These are phyloP conservation scores for Anadara kagoshimensis DNA, from an alignment of 1,140 invertebrate species.

Conservation along the genomic window DNA sequence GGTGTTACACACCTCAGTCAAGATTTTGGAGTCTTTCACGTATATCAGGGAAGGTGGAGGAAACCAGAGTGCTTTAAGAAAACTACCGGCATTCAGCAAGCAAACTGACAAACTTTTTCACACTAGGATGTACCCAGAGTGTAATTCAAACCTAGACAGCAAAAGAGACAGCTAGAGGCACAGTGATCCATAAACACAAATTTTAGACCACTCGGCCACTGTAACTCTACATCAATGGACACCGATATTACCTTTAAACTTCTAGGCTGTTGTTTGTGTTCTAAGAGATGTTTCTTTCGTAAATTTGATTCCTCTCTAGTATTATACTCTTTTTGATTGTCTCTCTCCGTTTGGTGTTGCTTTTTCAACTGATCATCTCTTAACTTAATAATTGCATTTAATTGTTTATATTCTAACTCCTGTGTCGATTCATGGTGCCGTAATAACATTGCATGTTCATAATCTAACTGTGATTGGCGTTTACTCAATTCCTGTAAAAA, in stretches of 20 bases:
- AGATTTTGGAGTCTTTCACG: too few relatives aligned
- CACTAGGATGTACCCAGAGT: too few relatives aligned
- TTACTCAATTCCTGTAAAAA: conserved; percentile 90
- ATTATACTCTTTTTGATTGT: conserved; percentile 98
- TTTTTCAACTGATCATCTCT: conserved; percentile 88
- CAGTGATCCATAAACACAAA: too few relatives aligned
- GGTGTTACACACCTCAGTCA: too few relatives aligned
- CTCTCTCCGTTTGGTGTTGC: conserved; percentile 96
- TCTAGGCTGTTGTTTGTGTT: conserved; percentile 98
- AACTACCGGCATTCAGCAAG: too few relatives aligned
- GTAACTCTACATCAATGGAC: too few relatives aligned
- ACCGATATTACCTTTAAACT: conserved; percentile 94
- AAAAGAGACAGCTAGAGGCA: too few relatives aligned
- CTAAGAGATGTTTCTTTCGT: conserved; percentile 96
- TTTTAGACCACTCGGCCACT: too few relatives aligned
- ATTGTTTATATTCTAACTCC: conserved; percentile 90
- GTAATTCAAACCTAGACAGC: too few relatives aligned
- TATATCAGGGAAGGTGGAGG: too few relatives aligned
- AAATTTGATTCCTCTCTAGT: conserved; percentile 93
- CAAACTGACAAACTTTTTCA: too few relatives aligned
- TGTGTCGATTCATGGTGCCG: conserved; percentile 97
- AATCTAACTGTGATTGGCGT: conserved; percentile 93
- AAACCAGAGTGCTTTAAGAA: too few relatives aligned
- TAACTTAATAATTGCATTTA: conserved; percentile 93
- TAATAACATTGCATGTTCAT: conserved; percentile 95